Conservation (phyloP, 2,888 invertebrate species). For the Polydrusus tereticollis region DNA sequence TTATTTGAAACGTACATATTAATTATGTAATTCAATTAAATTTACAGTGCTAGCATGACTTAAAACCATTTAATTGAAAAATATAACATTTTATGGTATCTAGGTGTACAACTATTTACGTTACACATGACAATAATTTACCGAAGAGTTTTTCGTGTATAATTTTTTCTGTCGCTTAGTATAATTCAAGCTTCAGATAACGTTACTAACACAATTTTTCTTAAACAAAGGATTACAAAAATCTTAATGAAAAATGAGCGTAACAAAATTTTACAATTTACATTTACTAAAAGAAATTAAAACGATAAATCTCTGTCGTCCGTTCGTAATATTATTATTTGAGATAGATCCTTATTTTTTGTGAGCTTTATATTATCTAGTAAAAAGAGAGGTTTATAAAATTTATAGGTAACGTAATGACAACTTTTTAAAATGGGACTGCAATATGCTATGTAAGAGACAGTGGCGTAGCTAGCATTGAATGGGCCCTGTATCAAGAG, state of each 20-base stretch:
- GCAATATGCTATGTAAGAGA: not conserved
- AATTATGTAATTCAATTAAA: too few relatives aligned
- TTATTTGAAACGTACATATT: too few relatives aligned
- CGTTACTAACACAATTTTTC: not conserved
- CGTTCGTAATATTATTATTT: slow-evolving; percentile 7
- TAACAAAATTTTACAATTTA: not conserved
- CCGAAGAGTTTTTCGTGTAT: too few relatives aligned
- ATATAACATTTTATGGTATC: too few relatives aligned
- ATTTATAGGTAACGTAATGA: not conserved
- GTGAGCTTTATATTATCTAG: slow-evolving; percentile 23
- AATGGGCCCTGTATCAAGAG: too few relatives aligned
- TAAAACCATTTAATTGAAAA: too few relatives aligned
- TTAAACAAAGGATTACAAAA: not conserved
- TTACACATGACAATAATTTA: too few relatives aligned
- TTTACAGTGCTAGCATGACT: too few relatives aligned
- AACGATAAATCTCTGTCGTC: slow-evolving; percentile 35
- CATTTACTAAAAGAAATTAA: slow-evolving; percentile 30
- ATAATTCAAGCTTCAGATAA: too few relatives aligned
- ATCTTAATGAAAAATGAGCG: not conserved
- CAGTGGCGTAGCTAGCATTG: too few relatives aligned
- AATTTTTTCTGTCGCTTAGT: too few relatives aligned
- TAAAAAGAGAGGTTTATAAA: not conserved
- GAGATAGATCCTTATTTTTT: slow-evolving; percentile 21
- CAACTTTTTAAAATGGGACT: not conserved
- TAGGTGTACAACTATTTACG: too few relatives aligned